Conservation (phyloP, 2,113 vertebrate species). For the Calidris pygmaea region DNA sequence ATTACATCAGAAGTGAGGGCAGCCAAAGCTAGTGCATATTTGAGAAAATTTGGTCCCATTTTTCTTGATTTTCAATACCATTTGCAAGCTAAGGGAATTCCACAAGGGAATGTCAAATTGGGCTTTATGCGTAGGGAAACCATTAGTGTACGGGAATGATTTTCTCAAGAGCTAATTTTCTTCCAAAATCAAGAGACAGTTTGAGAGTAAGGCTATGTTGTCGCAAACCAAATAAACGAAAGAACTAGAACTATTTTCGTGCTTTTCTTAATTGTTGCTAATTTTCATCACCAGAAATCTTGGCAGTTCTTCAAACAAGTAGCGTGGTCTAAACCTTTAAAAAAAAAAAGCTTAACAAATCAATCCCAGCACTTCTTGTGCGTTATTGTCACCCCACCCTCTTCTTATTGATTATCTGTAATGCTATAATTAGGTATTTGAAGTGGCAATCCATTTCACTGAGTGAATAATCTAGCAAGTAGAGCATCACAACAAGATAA, state of each 20-base stretch:
- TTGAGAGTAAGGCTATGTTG: not conserved
- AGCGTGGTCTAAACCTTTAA: not conserved
- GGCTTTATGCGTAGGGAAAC: not conserved
- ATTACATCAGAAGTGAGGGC: too few species aligned
- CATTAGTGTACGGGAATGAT: not conserved
- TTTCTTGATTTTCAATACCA: not conserved
- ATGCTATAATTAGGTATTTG: not conserved
- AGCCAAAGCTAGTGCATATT: not conserved
- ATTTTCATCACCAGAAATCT: not conserved
- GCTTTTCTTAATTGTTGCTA: not conserved
- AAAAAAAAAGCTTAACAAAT: not conserved
- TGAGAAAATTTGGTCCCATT: not conserved
- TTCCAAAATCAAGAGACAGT: not conserved
- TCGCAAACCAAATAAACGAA: not conserved
- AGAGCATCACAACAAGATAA: not conserved
- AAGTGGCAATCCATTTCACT: not conserved
- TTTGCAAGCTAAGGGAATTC: not conserved
- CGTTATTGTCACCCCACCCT: not conserved
- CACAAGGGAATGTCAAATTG: not conserved
- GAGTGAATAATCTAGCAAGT: not conserved
- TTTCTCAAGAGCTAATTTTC: not conserved
- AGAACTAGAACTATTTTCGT: not conserved
- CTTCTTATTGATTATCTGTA: not conserved
- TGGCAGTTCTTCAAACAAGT: not conserved
- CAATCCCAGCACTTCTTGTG: not conserved